Conservation (phyloP, 2,888 invertebrate genomes). For the Beris chalybata region DNA sequence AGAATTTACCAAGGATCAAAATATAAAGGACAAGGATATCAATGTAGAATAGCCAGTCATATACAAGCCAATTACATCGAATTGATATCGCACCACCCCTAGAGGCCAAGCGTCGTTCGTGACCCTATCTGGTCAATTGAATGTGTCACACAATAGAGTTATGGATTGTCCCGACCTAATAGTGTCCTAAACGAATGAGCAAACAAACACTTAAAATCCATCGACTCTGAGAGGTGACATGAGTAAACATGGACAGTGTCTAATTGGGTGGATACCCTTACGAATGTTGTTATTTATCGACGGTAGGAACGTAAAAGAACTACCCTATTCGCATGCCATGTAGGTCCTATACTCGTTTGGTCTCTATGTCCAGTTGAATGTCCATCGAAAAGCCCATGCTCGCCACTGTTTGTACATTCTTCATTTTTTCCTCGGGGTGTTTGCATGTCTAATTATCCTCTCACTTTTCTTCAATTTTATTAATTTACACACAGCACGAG, state of each 20-base stretch:
- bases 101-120: background rate
- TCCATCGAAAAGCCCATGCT: too few species aligned
- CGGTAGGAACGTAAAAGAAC: too few species aligned
- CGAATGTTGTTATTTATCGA: background rate
- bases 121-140: conserved; percentile 22
- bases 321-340: too few species aligned
- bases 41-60: too few species aligned
- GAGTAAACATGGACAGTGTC: conserved; percentile 32
- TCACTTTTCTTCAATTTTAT: conserved; percentile 32
- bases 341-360: too few species aligned
- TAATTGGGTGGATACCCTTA: conserved; percentile 9
- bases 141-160: conserved; percentile 31
- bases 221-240: conserved; percentile 26
- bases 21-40: too few species aligned
- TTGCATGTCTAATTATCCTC: conserved; percentile 36
- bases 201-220: conserved; percentile 33
- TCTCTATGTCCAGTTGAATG: too few species aligned
- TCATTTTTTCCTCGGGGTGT: conserved; percentile 7
- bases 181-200: conserved; percentile 29
- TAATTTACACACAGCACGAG: conserved; percentile 34
- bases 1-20: too few species aligned
- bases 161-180: conserved; percentile 22
- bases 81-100: too few species aligned
- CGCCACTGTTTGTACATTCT: too few species aligned
- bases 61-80: too few species aligned